These are phyloP conservation scores for Drosophila trichaetosa DNA, from an alignment of 2,888 invertebrate species.

Conservation along the genomic window DNA sequence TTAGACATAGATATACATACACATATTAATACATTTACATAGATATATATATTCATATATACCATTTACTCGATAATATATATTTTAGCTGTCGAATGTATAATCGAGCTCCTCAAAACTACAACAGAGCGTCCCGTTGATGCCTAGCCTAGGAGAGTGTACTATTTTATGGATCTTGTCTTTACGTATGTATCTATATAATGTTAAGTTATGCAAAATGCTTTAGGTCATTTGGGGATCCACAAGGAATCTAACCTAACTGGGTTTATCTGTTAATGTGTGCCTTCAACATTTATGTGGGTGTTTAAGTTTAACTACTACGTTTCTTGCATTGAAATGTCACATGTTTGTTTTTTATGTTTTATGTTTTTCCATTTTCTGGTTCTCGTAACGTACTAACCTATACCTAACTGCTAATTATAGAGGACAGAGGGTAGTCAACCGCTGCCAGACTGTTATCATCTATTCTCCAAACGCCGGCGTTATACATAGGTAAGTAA, in stretches of 20 bases:
- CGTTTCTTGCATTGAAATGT: slow-evolving; percentile 74
- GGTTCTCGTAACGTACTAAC: slow-evolving; percentile 33
- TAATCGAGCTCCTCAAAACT: slow-evolving; percentile 37
- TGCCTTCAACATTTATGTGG: slow-evolving; percentile 40
- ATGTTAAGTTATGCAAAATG: slow-evolving; percentile 36
- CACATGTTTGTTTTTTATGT: slow-evolving; percentile 55
- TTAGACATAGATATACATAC: slow-evolving; percentile 68
- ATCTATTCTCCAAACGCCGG: slow-evolving; percentile 17
- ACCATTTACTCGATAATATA: slow-evolving; percentile 37
- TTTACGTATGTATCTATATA: slow-evolving; percentile 37
- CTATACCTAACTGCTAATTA: slow-evolving; percentile 41
- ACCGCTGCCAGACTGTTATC: slow-evolving; percentile 7
- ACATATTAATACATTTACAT: slow-evolving; percentile 64
- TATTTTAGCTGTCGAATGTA: slow-evolving; percentile 45
- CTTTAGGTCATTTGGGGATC: slow-evolving; percentile 17
- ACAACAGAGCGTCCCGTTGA: slow-evolving; percentile 30
- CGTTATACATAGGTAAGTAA: slow-evolving; percentile 55
- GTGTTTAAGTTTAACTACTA: slow-evolving; percentile 47
- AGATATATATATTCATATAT: slow-evolving; percentile 42
- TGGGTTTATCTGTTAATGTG: slow-evolving; percentile 33
- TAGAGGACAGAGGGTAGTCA: slow-evolving; percentile 12
- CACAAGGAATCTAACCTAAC: slow-evolving; percentile 18
- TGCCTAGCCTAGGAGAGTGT: slow-evolving; percentile 43
- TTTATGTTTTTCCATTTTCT: neutral
- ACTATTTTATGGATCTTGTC: slow-evolving; percentile 26